phyloP scores from a whole-genome alignment of 2,888 invertebrate species.

The Plutella xylostella region DNA sequence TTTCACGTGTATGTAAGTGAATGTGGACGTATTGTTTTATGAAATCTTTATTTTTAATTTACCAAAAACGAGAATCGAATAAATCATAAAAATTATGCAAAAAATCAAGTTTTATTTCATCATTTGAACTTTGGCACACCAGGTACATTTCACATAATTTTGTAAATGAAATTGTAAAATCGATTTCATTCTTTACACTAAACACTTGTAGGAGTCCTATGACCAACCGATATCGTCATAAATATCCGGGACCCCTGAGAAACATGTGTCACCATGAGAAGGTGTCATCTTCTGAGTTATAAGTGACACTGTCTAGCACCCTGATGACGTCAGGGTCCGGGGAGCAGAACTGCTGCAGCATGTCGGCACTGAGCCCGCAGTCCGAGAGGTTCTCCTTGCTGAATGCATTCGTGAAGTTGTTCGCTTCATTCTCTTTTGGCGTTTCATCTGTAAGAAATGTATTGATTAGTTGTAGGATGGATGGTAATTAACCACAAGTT shows the following conservation, averaged over 20 bases:
- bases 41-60: conserved; percentile 62
- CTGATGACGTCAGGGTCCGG: conserved; percentile 62
- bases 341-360: conserved; percentile 77
- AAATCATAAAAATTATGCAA: conserved; percentile 24
- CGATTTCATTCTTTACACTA: conserved; percentile 15
- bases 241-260: too few species aligned
- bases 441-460: conserved; percentile 52
- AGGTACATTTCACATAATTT: too few species aligned
- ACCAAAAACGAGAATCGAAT: conserved; percentile 66
- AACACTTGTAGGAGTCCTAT: conserved; percentile 10
- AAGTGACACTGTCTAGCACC: conserved; percentile 75
- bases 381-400: conserved; percentile 89
- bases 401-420: conserved; percentile 74
- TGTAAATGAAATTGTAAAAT: neutral
- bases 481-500: neutral
- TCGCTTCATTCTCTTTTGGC: conserved; percentile 58
- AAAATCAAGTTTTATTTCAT: conserved; percentile 18
- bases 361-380: conserved; percentile 77
- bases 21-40: conserved; percentile 47
- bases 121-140: neutral
- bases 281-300: conserved; percentile 68
- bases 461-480: too few species aligned
- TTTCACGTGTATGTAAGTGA: conserved; percentile 60
- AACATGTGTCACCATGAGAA: conserved; percentile 62
- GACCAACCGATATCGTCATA: too few species aligned